These are phyloP conservation scores for Acanthococcus lagerstroemiae DNA, from an alignment of 2,888 invertebrate species.

Conservation along the genomic window DNA sequence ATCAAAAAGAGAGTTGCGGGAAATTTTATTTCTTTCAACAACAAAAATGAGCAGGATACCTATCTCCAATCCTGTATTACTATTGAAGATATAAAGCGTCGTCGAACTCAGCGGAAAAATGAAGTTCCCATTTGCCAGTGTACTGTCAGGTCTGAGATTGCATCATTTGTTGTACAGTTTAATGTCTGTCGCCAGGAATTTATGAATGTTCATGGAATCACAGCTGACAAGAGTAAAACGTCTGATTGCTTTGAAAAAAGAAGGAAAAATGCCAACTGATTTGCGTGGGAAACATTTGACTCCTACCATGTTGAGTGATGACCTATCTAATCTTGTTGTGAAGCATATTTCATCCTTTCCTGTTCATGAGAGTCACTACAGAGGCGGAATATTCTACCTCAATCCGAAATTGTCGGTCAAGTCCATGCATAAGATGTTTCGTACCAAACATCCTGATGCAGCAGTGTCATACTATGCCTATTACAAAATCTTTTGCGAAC, in stretches of 20 bases:
- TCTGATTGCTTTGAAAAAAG: background rate
- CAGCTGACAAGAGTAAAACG: too few species aligned
- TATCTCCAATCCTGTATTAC: background rate
- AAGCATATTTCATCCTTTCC: slow-evolving; percentile 28
- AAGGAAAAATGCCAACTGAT: slow-evolving; percentile 9
- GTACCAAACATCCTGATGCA: slow-evolving; percentile 14
- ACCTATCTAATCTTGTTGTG: background rate
- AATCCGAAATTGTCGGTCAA: background rate
- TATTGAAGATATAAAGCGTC: background rate
- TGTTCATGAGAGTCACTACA: slow-evolving; percentile 14
- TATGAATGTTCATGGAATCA: too few species aligned
- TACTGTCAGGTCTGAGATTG: too few species aligned
- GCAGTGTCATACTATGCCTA: slow-evolving; percentile 30
- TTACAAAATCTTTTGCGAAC: slow-evolving; percentile 28
- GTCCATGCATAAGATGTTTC: slow-evolving; percentile 29
- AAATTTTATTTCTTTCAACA: background rate
- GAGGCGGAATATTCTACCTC: background rate
- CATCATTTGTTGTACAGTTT: too few species aligned
- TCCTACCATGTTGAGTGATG: background rate
- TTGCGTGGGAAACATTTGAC: slow-evolving; percentile 12
- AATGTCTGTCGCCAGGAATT: too few species aligned
- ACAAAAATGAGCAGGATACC: background rate
- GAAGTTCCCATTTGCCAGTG: too few species aligned
- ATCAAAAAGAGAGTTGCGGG: background rate
- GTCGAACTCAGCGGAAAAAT: too few species aligned